Percentiles rank a stretch among this genome's conserved stretches.
Conservation (phyloP, 53 echinoderm and acorn worm genomes). For the Echinarachnius parma region DNA sequence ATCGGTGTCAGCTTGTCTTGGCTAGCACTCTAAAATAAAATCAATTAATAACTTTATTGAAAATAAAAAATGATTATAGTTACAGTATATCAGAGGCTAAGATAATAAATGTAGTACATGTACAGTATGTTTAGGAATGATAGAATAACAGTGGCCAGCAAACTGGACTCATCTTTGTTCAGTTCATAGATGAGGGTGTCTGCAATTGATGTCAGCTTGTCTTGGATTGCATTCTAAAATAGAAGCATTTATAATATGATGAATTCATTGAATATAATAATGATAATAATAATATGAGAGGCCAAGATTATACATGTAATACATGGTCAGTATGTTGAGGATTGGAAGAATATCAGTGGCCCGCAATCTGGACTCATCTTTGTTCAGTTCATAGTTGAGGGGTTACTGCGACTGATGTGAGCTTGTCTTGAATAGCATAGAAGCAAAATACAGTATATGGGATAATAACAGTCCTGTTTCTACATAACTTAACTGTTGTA, state of each 20-base stretch:
- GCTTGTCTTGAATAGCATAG: slow-evolving; percentile 63
- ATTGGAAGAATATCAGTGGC: slow-evolving; percentile 59
- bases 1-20: slow-evolving; percentile 80
- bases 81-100: not conserved
- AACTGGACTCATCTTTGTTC: slow-evolving; percentile 27
- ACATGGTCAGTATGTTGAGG: slow-evolving; percentile 37
- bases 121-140: slow-evolving; percentile 55
- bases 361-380: slow-evolving; percentile 15
- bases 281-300: not conserved
- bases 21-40: slow-evolving; percentile 43
- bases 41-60: not conserved
- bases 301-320: not conserved
- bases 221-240: slow-evolving; percentile 53
- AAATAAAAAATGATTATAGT: no score
- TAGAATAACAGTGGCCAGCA: slow-evolving; percentile 38
- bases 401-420: slow-evolving; percentile 60
- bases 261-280: no score
- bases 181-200: slow-evolving; percentile 51
- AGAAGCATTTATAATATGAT: not conserved
- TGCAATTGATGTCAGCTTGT: slow-evolving; percentile 72
- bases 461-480: no score
- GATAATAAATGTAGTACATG: not conserved
- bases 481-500: no score
- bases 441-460: no score
- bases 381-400: slow-evolving; percentile 48